A percentile compares a stretch with the other conserved stretches of the same genome.
Evolutionary conservation across 2,888 invertebrate genomes (phyloP).

Genomic region (Erebia palarica): DNA sequence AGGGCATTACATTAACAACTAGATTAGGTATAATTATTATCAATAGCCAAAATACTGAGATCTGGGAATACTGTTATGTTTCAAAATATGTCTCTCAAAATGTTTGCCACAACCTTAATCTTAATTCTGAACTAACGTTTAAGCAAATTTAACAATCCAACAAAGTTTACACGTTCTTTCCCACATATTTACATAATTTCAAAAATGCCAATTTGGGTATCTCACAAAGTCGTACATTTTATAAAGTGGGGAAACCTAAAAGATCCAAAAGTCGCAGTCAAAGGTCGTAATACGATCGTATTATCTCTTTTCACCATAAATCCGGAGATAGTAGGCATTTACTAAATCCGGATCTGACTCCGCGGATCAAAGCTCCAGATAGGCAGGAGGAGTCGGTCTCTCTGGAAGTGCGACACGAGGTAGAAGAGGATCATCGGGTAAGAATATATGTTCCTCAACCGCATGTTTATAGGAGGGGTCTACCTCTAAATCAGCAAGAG

Average conservation of each 20-base stretch:
- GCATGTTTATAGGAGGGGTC: slow-evolving; percentile 85
- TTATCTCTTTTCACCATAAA: slow-evolving; percentile 58
- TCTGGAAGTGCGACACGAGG: slow-evolving; percentile 78
- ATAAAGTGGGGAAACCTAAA: slow-evolving; percentile 8
- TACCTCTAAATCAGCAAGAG: slow-evolving; percentile 83
- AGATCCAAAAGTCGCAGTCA: slow-evolving; percentile 1
- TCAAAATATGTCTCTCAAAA: slow-evolving; percentile 79
- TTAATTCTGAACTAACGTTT: slow-evolving; percentile 53
- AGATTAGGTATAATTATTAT: slow-evolving; percentile 47
- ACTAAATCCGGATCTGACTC: slow-evolving; percentile 76
- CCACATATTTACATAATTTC: slow-evolving; percentile 29
- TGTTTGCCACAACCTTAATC: slow-evolving; percentile 79
- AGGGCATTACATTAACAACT: slow-evolving; percentile 68
- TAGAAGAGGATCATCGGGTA: slow-evolving; percentile 82
- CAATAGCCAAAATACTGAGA: slow-evolving; percentile 72
- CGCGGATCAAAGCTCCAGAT: slow-evolving; percentile 77
- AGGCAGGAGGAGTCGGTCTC: slow-evolving; percentile 82
- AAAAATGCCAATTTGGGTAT: slow-evolving; percentile 32
- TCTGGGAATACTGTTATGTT: slow-evolving; percentile 70
- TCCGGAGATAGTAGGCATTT: slow-evolving; percentile 63
- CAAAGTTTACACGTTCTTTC: slow-evolving; percentile 47
- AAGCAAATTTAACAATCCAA: slow-evolving; percentile 77
- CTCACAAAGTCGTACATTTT: slow-evolving; percentile 2
- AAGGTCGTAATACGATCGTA: slow-evolving; percentile 19
- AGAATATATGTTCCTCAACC: slow-evolving; percentile 83